Percentiles rank a stretch among this genome's conserved stretches.
These are phyloP conservation scores for Poicephalus meyeri DNA, from an alignment of 2,113 vertebrate genomes.

Conservation along the genomic window DNA sequence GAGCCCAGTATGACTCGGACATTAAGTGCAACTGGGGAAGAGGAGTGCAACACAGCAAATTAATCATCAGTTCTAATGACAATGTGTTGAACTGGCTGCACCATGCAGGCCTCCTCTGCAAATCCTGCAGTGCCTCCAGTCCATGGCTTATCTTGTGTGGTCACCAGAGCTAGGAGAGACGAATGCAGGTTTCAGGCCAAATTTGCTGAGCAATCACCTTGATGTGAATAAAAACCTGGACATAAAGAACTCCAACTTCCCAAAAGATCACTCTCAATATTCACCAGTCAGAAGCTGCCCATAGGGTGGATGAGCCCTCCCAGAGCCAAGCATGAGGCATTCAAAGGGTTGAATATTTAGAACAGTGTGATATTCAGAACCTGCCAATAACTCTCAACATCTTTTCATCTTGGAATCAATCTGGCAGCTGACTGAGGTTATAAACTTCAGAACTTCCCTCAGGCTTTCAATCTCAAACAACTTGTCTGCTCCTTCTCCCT, in stretches of 20 bases:
- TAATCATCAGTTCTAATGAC: background rate
- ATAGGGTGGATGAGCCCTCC: background rate
- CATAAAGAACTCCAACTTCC: background rate
- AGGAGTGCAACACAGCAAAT: background rate
- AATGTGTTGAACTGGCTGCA: background rate
- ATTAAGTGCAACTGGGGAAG: background rate
- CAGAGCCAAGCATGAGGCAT: background rate
- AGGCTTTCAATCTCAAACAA: background rate
- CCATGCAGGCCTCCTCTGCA: background rate
- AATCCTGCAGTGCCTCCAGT: background rate
- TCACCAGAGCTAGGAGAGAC: background rate
- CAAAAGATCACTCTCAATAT: background rate
- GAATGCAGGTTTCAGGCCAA: background rate
- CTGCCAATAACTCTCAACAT: background rate
- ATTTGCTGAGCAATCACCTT: background rate
- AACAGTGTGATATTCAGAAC: background rate
- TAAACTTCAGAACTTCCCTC: background rate
- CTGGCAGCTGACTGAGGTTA: background rate
- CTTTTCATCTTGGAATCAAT: background rate
- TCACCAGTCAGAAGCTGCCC: background rate
- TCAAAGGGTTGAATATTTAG: background rate
- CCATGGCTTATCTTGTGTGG: background rate
- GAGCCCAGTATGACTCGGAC: background rate
- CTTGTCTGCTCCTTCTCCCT: background rate
- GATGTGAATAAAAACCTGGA: background rate